Conservation (phyloP, 2,797 vertebrate species). For the Gymnothorax reevesii region DNA sequence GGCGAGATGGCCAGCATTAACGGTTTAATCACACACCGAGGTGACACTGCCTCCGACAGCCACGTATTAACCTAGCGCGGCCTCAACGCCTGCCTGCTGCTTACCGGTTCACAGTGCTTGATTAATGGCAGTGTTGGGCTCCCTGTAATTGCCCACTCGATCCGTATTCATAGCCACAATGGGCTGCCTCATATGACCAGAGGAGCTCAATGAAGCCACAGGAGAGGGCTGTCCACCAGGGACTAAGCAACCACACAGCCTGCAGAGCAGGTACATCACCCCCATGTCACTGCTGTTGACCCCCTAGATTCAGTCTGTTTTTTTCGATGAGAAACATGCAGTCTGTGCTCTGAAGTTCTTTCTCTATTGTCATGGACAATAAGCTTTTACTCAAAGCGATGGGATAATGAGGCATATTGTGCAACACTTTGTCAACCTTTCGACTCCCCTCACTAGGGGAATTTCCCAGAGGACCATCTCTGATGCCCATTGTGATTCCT, state of each 20-base stretch:
- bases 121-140: conserved; percentile 11
- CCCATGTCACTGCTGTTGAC: not conserved
- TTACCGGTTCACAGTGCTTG: not conserved
- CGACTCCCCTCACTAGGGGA: not conserved
- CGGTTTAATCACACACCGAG: conserved; percentile 25
- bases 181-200: not conserved
- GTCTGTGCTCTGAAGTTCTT: not conserved
- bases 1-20: conserved; percentile 19
- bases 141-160: conserved; percentile 11
- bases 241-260: not conserved
- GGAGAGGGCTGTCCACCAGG: not conserved
- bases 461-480: not conserved
- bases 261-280: not conserved
- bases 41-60: conserved; percentile 27
- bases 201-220: not conserved
- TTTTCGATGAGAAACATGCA: not conserved
- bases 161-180: conserved; percentile 10
- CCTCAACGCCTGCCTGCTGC: not conserved
- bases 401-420: not conserved
- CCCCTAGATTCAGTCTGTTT: not conserved
- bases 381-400: not conserved
- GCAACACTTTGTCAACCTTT: not conserved
- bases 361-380: not conserved
- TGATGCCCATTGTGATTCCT: not conserved
- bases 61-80: conserved; percentile 8